Conservation (phyloP, 2,113 vertebrate species). For the Phycodurus eques region DNA sequence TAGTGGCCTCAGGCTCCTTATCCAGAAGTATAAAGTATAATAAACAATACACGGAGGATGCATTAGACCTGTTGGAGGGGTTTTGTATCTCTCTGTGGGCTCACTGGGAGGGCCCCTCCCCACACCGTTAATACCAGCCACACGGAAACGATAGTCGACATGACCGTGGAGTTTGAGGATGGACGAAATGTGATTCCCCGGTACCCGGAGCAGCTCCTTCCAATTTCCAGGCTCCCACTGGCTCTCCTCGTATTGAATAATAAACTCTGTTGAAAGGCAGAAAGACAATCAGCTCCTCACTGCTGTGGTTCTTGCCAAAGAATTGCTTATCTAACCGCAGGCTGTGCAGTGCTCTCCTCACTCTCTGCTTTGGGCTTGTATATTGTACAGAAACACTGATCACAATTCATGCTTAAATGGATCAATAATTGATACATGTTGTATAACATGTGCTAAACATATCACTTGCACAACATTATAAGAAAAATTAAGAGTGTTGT, state of each 20-base stretch:
- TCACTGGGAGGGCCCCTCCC: slow-evolving; percentile 81
- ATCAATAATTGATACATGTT: slow-evolving; percentile 45
- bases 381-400: slow-evolving; percentile 35
- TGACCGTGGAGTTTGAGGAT: slow-evolving; percentile 78
- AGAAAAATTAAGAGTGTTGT: slow-evolving; percentile 9
- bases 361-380: slow-evolving; percentile 31
- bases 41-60: slow-evolving; percentile 12
- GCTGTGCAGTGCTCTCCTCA: slow-evolving; percentile 41
- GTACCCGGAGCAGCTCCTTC: slow-evolving; percentile 77
- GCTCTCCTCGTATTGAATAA: slow-evolving; percentile 88
- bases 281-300: slow-evolving; percentile 39
- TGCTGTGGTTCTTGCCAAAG: slow-evolving; percentile 28
- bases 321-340: slow-evolving; percentile 43
- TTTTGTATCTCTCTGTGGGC: slow-evolving; percentile 79
- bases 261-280: slow-evolving; percentile 77
- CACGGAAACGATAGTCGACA: slow-evolving; percentile 83
- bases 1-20: slow-evolving; percentile 23
- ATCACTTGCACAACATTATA: slow-evolving; percentile 18
- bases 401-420: slow-evolving; percentile 36
- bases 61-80: slow-evolving; percentile 80
- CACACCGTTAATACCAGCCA: slow-evolving; percentile 78
- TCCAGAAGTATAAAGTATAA: slow-evolving; percentile 14
- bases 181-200: slow-evolving; percentile 72
- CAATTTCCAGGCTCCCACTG: slow-evolving; percentile 81
- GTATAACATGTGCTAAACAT: slow-evolving; percentile 31